phyloP scores from a whole-genome alignment of 35 echinoderm and acorn worm species.

The Acanthaster planci region DNA sequence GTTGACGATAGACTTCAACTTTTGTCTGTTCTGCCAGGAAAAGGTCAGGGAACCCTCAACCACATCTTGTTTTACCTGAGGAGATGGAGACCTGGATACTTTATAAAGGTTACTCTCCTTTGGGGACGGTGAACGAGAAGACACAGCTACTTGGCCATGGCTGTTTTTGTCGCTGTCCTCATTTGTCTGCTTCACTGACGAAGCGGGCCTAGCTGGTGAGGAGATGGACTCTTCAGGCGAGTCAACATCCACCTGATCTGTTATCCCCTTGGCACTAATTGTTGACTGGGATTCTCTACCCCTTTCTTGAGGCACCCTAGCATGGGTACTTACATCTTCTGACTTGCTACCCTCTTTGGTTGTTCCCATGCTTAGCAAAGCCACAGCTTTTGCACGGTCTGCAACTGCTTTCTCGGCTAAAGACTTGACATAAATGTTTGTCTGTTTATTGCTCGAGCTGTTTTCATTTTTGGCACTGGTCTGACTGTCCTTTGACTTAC shows the following conservation, averaged over 20 bases:
- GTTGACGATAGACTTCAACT: not conserved
- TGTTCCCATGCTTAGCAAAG: no score
- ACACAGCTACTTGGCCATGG: not conserved
- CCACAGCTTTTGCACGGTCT: no score
- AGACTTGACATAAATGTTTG: no score
- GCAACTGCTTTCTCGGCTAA: no score
- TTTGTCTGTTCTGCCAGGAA: not conserved
- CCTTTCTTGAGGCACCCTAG: not conserved
- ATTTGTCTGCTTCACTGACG: not conserved
- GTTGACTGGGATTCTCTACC: not conserved
- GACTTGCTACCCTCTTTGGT: no score
- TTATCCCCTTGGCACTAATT: not conserved
- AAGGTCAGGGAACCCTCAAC: not conserved
- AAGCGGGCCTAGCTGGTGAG: not conserved
- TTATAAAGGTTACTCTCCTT: not conserved
- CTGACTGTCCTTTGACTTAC: no score
- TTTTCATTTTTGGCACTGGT: no score
- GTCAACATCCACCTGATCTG: not conserved
- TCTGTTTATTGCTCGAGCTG: no score
- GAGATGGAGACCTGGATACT: conserved; percentile 1
- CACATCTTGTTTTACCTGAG: not conserved
- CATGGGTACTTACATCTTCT: not conserved
- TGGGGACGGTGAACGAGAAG: not conserved
- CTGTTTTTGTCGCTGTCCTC: not conserved
- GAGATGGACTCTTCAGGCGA: not conserved